phyloP scores from a whole-genome alignment of 2,888 invertebrate genomes.

The Crepidodera aurea region DNA sequence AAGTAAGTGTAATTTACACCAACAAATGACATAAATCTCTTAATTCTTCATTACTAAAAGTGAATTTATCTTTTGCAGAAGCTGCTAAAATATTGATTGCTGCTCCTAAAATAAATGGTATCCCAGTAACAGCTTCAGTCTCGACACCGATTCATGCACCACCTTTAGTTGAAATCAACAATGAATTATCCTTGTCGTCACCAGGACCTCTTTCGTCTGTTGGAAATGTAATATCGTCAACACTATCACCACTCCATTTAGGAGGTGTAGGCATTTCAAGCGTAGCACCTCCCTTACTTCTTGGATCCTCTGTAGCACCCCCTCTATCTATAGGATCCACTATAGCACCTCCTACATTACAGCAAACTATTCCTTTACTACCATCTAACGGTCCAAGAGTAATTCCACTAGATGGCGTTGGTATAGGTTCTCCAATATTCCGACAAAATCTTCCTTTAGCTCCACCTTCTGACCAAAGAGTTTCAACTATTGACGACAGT shows the following conservation, averaged over 20 bases:
- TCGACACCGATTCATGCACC: constrained; percentile 26
- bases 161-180: constrained; percentile 27
- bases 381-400: background rate
- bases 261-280: background rate
- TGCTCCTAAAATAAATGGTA: constrained; percentile 37
- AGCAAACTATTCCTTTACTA: background rate
- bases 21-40: too few relatives aligned
- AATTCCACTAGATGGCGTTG: background rate
- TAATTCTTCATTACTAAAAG: too few relatives aligned
- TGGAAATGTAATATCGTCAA: background rate
- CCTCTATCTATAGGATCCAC: constrained; percentile 1
- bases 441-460: background rate
- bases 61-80: constrained; percentile 42
- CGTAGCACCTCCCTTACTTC: background rate
- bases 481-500: background rate
- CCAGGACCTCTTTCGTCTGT: too few relatives aligned
- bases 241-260: background rate
- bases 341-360: constrained; percentile 1
- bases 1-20: constrained; percentile 49
- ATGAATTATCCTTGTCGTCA: constrained; percentile 16
- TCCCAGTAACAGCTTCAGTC: constrained; percentile 29
- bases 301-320: background rate
- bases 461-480: background rate
- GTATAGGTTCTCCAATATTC: constrained; percentile 1
- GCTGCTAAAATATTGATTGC: constrained; percentile 38